Evolutionary conservation across 2,797 vertebrate species (phyloP).

Genomic region (Brachymystax lenok): DNA sequence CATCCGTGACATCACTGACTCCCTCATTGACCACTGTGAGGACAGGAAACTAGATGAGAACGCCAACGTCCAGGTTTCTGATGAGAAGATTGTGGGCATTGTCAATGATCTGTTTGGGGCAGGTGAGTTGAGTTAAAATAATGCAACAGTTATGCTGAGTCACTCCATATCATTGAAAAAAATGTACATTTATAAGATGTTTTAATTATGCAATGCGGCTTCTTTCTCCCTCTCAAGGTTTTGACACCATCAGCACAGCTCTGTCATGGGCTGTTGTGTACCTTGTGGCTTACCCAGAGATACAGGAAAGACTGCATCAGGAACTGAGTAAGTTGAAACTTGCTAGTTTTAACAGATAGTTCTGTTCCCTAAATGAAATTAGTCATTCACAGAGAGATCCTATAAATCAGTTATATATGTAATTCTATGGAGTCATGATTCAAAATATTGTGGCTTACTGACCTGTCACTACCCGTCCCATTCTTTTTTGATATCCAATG

Average conservation of each 20-base stretch:
- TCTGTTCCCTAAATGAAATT: not conserved
- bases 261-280: constrained; percentile 90
- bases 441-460: not conserved
- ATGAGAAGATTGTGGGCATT: constrained; percentile 81
- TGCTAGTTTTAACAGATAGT: not conserved
- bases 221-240: constrained; percentile 70
- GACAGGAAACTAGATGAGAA: constrained; percentile 82
- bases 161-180: not conserved
- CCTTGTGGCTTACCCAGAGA: constrained; percentile 76
- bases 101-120: constrained; percentile 86
- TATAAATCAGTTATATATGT: not conserved
- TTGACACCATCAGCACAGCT: constrained; percentile 87
- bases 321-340: constrained; percentile 83
- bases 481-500: not conserved
- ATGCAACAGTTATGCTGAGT: not conserved
- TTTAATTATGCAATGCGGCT: not conserved
- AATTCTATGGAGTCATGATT: not conserved
- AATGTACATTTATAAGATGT: not conserved
- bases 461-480: not conserved
- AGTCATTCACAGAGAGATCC: not conserved
- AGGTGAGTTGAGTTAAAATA: constrained; percentile 59
- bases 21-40: constrained; percentile 88
- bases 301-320: constrained; percentile 83
- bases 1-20: constrained; percentile 91
- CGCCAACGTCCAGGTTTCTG: constrained; percentile 72